Evolutionary conservation across 2,113 vertebrate genomes (phyloP).

Genomic region (Dipodomys stephensi): DNA sequence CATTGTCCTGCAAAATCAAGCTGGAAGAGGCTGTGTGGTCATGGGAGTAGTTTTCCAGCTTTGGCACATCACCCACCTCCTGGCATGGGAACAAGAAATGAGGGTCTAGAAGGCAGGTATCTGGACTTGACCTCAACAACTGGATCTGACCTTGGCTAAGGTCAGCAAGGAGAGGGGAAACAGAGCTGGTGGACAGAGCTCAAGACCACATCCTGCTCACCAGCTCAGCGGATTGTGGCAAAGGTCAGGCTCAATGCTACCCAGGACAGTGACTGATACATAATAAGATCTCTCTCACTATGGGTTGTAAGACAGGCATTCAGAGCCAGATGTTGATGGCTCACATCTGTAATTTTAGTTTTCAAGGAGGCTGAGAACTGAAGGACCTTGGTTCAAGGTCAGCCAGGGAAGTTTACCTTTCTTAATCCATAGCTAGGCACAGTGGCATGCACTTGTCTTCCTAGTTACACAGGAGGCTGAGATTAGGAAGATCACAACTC

Average conservation of each 20-base stretch:
- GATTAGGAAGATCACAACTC: too few relatives aligned
- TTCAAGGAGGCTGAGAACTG: too few relatives aligned
- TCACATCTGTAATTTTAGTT: too few relatives aligned
- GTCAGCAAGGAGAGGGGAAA: neutral
- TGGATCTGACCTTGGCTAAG: neutral
- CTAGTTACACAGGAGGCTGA: too few relatives aligned
- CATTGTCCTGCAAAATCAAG: neutral
- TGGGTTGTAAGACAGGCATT: neutral
- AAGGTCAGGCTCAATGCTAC: neutral
- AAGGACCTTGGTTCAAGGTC: too few relatives aligned
- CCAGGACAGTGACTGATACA: neutral
- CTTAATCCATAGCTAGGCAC: too few relatives aligned
- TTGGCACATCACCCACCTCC: neutral
- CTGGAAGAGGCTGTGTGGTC: rapidly evolving
- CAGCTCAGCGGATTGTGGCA: neutral
- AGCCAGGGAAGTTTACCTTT: too few relatives aligned
- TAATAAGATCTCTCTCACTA: neutral
- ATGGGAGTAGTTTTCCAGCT: neutral
- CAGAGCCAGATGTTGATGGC: too few relatives aligned
- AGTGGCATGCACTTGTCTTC: too few relatives aligned
- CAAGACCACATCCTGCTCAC: neutral
- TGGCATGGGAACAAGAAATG: neutral
- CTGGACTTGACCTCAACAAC: neutral
- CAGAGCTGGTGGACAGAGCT: neutral
- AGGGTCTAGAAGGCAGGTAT: neutral